These are phyloP conservation scores for Paradisaea rubra DNA, from an alignment of 2,113 vertebrate species.

Conservation along the genomic window DNA sequence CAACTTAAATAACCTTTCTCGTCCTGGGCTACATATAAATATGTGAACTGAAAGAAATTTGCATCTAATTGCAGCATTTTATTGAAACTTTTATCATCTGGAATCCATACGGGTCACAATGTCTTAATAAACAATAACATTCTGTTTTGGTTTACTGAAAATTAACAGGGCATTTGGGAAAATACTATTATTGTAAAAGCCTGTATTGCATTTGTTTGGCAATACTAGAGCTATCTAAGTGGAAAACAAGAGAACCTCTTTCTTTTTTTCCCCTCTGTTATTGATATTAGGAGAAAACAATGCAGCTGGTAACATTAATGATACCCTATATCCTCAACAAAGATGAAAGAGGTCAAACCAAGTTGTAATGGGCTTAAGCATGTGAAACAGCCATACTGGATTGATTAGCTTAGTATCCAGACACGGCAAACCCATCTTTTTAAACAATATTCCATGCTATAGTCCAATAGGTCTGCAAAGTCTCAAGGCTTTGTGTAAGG, in stretches of 20 bases:
- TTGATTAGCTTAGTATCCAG: constrained; percentile 65
- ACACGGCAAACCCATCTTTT: constrained; percentile 40
- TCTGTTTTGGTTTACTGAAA: constrained; percentile 80
- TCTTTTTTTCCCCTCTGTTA: background rate
- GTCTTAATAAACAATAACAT: constrained; percentile 77
- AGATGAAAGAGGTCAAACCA: constrained; percentile 72
- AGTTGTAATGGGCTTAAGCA: constrained; percentile 64
- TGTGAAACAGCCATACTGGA: constrained; percentile 65
- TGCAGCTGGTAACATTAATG: constrained; percentile 73
- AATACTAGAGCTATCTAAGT: constrained; percentile 63
- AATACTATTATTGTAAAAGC: constrained; percentile 68
- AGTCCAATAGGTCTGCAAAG: constrained; percentile 55
- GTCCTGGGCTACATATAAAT: constrained; percentile 46
- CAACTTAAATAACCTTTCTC: constrained; percentile 58
- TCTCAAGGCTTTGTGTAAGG: constrained; percentile 31
- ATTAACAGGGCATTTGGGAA: constrained; percentile 77
- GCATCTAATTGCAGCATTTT: constrained; percentile 51
- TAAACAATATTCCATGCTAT: constrained; percentile 54
- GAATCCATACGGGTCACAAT: constrained; percentile 70
- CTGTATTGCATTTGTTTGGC: constrained; percentile 73
- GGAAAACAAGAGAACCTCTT: constrained; percentile 56
- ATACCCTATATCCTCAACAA: constrained; percentile 65
- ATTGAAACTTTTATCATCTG: constrained; percentile 74
- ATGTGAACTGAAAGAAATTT: constrained; percentile 56
- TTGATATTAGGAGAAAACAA: constrained; percentile 70